These are phyloP conservation scores for Campopleginae sp. DNA, from an alignment of 2,888 invertebrate species.

Conservation along the genomic window DNA sequence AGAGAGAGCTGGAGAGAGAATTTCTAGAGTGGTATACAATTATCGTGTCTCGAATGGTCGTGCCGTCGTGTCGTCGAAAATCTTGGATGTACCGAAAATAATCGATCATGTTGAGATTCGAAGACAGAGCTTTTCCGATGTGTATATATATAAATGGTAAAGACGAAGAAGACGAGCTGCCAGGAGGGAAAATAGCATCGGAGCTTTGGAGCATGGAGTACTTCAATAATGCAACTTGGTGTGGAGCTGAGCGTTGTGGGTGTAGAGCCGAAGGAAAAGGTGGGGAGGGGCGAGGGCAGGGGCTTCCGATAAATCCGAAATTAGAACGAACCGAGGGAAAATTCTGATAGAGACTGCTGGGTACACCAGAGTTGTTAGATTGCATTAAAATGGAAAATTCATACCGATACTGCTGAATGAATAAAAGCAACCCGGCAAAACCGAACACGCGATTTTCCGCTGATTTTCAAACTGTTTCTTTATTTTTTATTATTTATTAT, in stretches of 20 bases:
- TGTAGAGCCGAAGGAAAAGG: neutral
- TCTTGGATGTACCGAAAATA: constrained; percentile 39
- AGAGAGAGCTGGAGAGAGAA: constrained; percentile 11
- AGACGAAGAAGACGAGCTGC: neutral
- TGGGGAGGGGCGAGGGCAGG: neutral
- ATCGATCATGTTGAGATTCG: constrained; percentile 56
- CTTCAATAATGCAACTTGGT: constrained; percentile 53
- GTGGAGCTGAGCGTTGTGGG: neutral
- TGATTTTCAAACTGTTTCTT: neutral
- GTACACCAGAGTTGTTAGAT: constrained; percentile 47
- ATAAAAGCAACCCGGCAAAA: constrained; percentile 21
- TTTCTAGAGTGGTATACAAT: constrained; percentile 8
- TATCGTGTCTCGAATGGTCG: neutral
- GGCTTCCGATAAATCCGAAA: constrained; percentile 42
- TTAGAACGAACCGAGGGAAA: constrained; percentile 52
- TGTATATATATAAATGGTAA: neutral
- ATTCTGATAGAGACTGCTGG: constrained; percentile 39
- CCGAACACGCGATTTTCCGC: neutral
- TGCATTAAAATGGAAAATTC: constrained; percentile 55
- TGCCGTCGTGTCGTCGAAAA: constrained; percentile 35
- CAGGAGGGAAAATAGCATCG: constrained; percentile 47
- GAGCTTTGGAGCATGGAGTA: constrained; percentile 42
- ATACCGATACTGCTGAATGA: constrained; percentile 56
- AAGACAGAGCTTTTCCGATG: constrained; percentile 19
- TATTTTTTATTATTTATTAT: neutral